Base-by-base conservation (phyloP, 2,797 vertebrate genomes). In the Propithecus perrieri region DNA sequence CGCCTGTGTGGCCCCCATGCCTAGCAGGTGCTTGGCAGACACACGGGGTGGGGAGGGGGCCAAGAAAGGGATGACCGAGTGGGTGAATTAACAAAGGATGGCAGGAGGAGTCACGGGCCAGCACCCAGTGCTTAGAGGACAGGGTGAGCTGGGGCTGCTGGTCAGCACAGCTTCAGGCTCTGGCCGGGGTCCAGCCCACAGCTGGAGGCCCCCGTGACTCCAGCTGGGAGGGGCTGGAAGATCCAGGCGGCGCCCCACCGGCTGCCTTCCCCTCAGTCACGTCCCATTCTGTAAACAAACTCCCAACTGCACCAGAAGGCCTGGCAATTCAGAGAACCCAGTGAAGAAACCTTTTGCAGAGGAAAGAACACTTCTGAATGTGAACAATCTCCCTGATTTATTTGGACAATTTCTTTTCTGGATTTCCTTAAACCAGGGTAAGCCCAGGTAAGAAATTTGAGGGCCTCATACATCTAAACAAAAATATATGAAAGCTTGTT, bases 201-300 rank as follows among this genome's bases (percentile, higher is more conserved):
- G 89, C 95, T 94, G 88, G 91, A 91, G 67, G 57, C 61, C 55
- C 72, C 74, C 18, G 7, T 33, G 85, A 71, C 81, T 90, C 13
- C 4, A 12, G 65, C 67, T 7, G 72, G 43, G 78, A 79, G 78
- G 65, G 72, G n/a, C 88, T 63, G 43, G 75, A 91, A 89, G 93
- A 89, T 35, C 11, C 30, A 59, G 85, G 65, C 61, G 57, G 43
- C 38, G 43, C 57, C 55, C 11, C 9, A 30, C 30, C 3, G 1
- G 53, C 69, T 24, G 20, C 28, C 28, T 38, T 63, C n/a, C 30
- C 63, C 55, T 43, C 71, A 20, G n/a, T 67, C 65, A 69, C 0
- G 0, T 59, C 69, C 78, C 35, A 50, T n/a, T 79, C 48, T 43
- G 46, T 30, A 92, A 96, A 91, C 86, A 92, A 83, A 94, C 61